Evolutionary conservation across 1,140 invertebrate genomes (phyloP).

Genomic region (Procambarus clarkii): DNA sequence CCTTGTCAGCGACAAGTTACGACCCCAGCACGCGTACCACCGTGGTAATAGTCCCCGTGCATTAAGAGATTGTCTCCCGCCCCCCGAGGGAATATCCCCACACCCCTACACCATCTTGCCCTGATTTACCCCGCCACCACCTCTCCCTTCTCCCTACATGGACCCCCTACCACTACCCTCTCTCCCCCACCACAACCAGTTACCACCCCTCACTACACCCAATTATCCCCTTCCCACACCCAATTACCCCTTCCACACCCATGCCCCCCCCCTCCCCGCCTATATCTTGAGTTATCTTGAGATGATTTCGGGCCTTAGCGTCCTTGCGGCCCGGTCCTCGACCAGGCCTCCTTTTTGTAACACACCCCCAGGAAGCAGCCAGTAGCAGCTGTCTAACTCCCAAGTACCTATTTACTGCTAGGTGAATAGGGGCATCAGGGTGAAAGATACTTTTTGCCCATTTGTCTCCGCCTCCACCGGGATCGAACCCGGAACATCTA

Average conservation of each 20-base stretch:
- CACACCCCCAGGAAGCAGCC: no score
- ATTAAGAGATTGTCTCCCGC: conserved; percentile 21
- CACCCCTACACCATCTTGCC: background rate
- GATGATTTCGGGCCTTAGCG: no score
- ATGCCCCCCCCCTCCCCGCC: background rate
- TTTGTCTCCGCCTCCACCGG: no score
- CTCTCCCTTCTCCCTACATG: background rate
- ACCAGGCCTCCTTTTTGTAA: no score
- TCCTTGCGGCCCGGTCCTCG: no score
- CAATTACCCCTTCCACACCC: background rate
- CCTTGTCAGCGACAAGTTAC: background rate
- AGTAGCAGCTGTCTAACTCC: no score
- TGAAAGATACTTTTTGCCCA: no score
- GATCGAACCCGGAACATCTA: no score
- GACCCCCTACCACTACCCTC: background rate
- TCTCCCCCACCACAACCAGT: background rate
- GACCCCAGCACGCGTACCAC: background rate
- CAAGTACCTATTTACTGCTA: no score
- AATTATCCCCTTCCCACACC: background rate
- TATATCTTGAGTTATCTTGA: no score
- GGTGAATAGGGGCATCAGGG: no score
- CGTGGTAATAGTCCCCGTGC: conserved; percentile 11
- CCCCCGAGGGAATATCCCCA: background rate
- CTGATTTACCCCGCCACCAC: background rate
- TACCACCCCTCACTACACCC: no score